Conservation (phyloP, 1,140 invertebrate species). For the Sycophila sp. region DNA sequence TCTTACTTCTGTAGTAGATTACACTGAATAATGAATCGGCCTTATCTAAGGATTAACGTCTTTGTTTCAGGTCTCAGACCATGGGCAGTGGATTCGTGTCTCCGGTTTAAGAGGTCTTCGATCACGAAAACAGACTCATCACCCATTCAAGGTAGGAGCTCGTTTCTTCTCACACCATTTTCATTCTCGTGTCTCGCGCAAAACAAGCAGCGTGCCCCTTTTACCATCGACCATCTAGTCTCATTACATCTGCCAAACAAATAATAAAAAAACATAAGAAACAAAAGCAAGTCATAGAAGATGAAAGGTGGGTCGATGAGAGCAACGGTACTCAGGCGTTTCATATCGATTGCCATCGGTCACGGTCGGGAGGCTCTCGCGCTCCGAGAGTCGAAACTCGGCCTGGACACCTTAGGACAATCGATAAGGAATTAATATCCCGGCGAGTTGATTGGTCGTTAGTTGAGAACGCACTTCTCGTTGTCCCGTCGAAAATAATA, state of each 20-base stretch:
- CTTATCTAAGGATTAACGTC: constrained; percentile 8
- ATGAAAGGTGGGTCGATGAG: constrained; percentile 44
- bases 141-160: constrained; percentile 52
- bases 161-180: neutral
- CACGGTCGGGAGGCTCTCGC: constrained; percentile 39
- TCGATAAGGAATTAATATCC: constrained; percentile 66
- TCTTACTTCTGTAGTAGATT: too few relatives aligned
- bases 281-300: constrained; percentile 22
- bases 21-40: too few relatives aligned
- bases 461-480: constrained; percentile 41
- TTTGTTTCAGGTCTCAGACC: constrained; percentile 68
- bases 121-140: constrained; percentile 24
- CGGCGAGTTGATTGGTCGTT: constrained; percentile 61
- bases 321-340: constrained; percentile 53
- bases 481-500: constrained; percentile 61
- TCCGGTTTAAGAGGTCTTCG: constrained; percentile 65
- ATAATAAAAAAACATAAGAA: neutral
- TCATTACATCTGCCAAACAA: neutral
- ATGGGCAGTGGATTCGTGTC: constrained; percentile 73
- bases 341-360: constrained; percentile 45
- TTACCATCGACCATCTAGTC: neutral
- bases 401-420: constrained; percentile 51
- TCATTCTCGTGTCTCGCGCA: too few relatives aligned
- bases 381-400: constrained; percentile 41
- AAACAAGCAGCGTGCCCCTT: neutral